phyloP scores from a whole-genome alignment of 2,888 invertebrate species.

The Apodemia duryi region DNA sequence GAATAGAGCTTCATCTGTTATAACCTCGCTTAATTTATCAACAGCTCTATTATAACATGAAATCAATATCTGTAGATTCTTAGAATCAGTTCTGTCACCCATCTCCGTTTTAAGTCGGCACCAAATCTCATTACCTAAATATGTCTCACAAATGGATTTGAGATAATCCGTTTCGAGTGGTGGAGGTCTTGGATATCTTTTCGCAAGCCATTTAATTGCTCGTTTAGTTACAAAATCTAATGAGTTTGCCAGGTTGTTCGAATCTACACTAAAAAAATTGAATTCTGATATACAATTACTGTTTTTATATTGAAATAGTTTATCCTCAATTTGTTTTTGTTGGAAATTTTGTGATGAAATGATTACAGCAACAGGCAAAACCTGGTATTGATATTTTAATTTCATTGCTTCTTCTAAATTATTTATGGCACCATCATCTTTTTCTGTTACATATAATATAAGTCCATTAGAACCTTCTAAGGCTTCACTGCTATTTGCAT shows the following conservation, averaged over 20 bases:
- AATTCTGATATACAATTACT: slow-evolving; percentile 54
- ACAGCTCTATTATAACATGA: slow-evolving; percentile 84
- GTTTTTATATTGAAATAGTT: slow-evolving; percentile 44
- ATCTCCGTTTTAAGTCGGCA: slow-evolving; percentile 64
- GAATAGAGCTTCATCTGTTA: slow-evolving; percentile 78
- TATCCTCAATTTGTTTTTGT: slow-evolving; percentile 41
- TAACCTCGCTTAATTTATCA: slow-evolving; percentile 78
- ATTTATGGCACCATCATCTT: slow-evolving; percentile 41
- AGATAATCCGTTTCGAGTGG: slow-evolving; percentile 79
- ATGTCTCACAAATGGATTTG: slow-evolving; percentile 73
- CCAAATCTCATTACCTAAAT: slow-evolving; percentile 82
- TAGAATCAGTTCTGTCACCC: slow-evolving; percentile 55
- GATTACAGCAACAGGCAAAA: slow-evolving; percentile 62
- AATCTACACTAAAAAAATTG: slow-evolving; percentile 53
- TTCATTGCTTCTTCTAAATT: slow-evolving; percentile 51
- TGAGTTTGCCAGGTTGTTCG: slow-evolving; percentile 46
- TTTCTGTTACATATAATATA: slow-evolving; percentile 56
- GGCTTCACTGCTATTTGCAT: slow-evolving; percentile 46
- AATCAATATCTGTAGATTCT: slow-evolving; percentile 79
- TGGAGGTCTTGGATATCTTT: slow-evolving; percentile 66
- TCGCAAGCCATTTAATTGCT: slow-evolving; percentile 73
- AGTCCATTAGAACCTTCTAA: slow-evolving; percentile 65
- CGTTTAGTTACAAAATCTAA: slow-evolving; percentile 52
- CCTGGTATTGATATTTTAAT: slow-evolving; percentile 59
- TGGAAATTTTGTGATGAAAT: slow-evolving; percentile 40